A percentile compares a stretch with the other conserved stretches of the same genome.
Conservation (phyloP, 2,888 invertebrate species). For the Spialia ferax region DNA sequence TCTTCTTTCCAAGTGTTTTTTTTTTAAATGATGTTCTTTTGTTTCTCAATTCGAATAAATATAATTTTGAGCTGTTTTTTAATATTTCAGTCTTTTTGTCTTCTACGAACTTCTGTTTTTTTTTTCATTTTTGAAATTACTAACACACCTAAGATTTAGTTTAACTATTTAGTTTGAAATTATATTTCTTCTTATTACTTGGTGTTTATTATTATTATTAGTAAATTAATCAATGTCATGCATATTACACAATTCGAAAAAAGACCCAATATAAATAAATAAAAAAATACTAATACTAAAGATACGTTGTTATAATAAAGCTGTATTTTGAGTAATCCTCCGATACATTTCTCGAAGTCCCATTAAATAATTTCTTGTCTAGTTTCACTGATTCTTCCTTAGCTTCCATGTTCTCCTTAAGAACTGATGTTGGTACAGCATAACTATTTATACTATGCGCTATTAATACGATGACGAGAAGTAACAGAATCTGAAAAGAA, state of each 20-base stretch:
- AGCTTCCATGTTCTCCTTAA: conserved; percentile 7
- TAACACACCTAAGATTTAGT: no score
- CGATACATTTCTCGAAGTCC: conserved; percentile 53
- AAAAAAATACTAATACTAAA: conserved; percentile 52
- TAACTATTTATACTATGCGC: conserved; percentile 46
- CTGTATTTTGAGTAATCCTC: conserved; percentile 77
- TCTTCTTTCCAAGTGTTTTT: no score
- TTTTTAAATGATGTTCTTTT: no score
- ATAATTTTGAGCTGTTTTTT: no score
- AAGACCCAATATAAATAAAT: background rate
- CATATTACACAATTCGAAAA: background rate
- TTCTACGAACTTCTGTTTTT: background rate
- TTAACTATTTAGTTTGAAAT: background rate
- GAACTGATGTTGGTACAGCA: conserved; percentile 45
- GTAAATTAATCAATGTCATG: background rate
- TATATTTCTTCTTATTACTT: background rate
- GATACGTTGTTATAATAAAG: conserved; percentile 76
- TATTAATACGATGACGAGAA: conserved; percentile 48
- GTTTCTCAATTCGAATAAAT: no score
- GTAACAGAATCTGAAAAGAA: conserved; percentile 56
- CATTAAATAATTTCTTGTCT: conserved; percentile 4
- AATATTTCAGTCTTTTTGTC: no score
- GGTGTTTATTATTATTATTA: background rate
- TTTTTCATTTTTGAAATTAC: no score
- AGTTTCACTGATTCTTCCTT: conserved; percentile 7